phyloP scores from a whole-genome alignment of 1,140 invertebrate genomes.

The Drosophila parvula region DNA sequence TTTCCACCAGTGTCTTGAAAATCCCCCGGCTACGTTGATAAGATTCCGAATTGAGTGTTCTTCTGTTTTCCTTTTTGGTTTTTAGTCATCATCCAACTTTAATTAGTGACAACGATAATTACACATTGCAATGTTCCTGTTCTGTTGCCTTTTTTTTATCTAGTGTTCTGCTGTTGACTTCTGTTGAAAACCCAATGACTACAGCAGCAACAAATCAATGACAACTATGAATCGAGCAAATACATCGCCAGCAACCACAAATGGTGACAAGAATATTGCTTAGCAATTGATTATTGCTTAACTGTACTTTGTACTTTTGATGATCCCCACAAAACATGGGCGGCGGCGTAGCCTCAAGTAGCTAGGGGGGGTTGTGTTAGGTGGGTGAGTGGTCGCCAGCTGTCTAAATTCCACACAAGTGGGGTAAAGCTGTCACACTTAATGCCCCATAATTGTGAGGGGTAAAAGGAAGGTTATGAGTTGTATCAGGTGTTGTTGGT shows the following conservation, averaged over 20 bases:
- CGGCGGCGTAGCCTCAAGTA: neutral
- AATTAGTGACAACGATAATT: slow-evolving; percentile 82
- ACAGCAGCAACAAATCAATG: slow-evolving; percentile 44
- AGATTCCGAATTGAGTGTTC: slow-evolving; percentile 23
- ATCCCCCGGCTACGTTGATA: slow-evolving; percentile 39
- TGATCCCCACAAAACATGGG: slow-evolving; percentile 49
- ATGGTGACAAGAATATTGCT: slow-evolving; percentile 62
- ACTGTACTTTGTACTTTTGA: slow-evolving; percentile 74
- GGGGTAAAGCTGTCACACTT: slow-evolving; percentile 47
- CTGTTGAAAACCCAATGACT: slow-evolving; percentile 74
- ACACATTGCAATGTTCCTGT: slow-evolving; percentile 59
- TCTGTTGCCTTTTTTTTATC: slow-evolving; percentile 73
- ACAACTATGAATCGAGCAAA: slow-evolving; percentile 51
- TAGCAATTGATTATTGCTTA: slow-evolving; percentile 77
- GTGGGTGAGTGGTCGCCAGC: slow-evolving; percentile 25
- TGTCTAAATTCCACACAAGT: slow-evolving; percentile 36
- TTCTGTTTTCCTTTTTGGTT: slow-evolving; percentile 14
- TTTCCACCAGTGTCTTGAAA: slow-evolving; percentile 33
- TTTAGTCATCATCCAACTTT: slow-evolving; percentile 60
- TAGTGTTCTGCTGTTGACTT: slow-evolving; percentile 63
- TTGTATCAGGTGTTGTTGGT: neutral
- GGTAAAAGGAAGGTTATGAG: neutral
- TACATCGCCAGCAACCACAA: slow-evolving; percentile 33
- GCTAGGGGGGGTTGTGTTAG: neutral
- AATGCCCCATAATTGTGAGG: slow-evolving; percentile 42